These are phyloP conservation scores for Gymnobelideus leadbeateri DNA, from an alignment of 2,113 vertebrate species.

Conservation along the genomic window DNA sequence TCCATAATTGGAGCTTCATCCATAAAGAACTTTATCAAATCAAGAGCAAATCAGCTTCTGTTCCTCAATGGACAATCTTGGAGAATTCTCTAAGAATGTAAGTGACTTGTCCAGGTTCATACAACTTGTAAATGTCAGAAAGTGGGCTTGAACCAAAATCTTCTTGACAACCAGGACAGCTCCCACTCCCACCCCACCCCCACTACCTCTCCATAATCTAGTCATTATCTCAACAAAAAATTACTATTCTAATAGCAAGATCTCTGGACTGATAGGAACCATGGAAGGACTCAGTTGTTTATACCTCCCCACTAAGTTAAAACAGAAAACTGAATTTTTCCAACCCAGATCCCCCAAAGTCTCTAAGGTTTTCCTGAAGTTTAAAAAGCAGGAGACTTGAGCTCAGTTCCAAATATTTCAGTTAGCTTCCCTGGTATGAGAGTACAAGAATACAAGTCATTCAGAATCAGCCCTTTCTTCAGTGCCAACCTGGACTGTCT, in stretches of 20 bases:
- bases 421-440: not conserved
- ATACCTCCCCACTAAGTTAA: conserved; percentile 16
- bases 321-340: conserved; percentile 58
- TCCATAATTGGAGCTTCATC: not conserved
- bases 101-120: not conserved
- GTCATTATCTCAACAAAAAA: conserved; percentile 23
- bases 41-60: not conserved
- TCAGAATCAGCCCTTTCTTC: conserved; percentile 26
- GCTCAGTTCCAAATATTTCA: conserved; percentile 68
- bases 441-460: not conserved
- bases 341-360: conserved; percentile 46
- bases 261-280: conserved; percentile 2
- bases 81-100: not conserved
- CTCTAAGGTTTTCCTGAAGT: conserved; percentile 51
- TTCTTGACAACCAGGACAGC: not conserved
- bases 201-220: not conserved
- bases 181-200: not conserved
- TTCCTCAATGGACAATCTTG: not conserved
- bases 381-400: conserved; percentile 58
- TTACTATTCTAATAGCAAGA: not conserved
- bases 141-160: not conserved
- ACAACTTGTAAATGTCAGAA: not conserved
- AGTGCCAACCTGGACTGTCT: conserved; percentile 23
- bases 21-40: not conserved
- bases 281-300: conserved; percentile 26